phyloP scores from a whole-genome alignment of 1,140 invertebrate genomes.

The Meloidogyne floridensis region DNA sequence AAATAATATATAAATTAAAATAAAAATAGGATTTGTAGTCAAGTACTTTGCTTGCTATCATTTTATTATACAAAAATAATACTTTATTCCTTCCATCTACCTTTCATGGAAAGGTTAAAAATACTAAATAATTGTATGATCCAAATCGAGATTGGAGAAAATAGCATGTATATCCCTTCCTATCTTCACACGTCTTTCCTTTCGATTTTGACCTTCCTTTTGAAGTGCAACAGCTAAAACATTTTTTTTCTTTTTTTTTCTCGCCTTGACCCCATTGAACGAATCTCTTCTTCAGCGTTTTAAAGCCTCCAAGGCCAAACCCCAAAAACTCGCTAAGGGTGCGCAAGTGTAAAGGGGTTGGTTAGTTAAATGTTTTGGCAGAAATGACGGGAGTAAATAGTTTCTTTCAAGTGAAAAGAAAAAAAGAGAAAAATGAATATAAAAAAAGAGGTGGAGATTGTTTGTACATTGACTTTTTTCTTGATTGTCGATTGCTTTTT shows the following conservation, averaged over 20 bases:
- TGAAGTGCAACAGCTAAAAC: background rate
- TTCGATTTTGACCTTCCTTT: conserved; percentile 4
- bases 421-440: background rate
- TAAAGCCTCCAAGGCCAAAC: conserved; percentile 5
- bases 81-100: too few relatives aligned
- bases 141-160: too few relatives aligned
- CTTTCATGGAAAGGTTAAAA: too few relatives aligned
- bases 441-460: too few relatives aligned
- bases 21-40: too few relatives aligned
- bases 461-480: background rate
- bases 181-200: background rate
- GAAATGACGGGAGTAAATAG: background rate
- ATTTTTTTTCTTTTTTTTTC: background rate
- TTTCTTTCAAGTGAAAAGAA: background rate
- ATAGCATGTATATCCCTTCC: too few relatives aligned
- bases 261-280: background rate
- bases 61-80: too few relatives aligned
- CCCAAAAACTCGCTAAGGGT: background rate
- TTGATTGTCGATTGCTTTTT: background rate
- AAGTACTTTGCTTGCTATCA: too few relatives aligned
- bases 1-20: too few relatives aligned
- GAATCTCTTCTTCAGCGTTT: background rate
- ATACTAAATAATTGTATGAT: too few relatives aligned
- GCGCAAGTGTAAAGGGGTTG: background rate
- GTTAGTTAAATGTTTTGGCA: background rate